Conservation (phyloP, 1,140 invertebrate species). For the Euwallacea similis region DNA sequence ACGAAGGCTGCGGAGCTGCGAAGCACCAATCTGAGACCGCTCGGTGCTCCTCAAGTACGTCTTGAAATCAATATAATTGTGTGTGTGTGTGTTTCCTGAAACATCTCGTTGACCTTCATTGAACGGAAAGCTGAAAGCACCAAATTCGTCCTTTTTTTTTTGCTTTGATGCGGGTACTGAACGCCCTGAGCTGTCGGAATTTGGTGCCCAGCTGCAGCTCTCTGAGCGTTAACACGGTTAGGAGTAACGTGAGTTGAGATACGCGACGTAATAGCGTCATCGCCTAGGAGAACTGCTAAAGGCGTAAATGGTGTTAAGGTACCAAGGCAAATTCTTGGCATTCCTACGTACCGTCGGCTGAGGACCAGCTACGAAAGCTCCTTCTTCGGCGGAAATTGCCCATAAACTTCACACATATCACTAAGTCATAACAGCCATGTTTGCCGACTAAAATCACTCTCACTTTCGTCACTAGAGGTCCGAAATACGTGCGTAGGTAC, state of each 20-base stretch:
- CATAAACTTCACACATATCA: not conserved
- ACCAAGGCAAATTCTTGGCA: conserved; percentile 9
- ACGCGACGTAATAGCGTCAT: not conserved
- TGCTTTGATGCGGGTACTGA: not conserved
- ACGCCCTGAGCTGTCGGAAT: not conserved
- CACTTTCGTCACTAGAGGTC: conserved; percentile 26
- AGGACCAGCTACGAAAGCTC: not conserved
- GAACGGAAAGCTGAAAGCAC: not conserved
- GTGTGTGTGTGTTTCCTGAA: not conserved
- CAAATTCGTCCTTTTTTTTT: not conserved
- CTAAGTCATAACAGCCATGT: conserved; percentile 11
- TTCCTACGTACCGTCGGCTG: conserved; percentile 13
- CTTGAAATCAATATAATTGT: not conserved
- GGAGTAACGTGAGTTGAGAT: too few species aligned
- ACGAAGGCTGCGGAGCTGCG: not conserved
- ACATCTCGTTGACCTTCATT: not conserved
- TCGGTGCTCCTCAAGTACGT: too few species aligned
- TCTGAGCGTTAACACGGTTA: not conserved
- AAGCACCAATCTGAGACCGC: too few species aligned
- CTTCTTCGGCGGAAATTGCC: not conserved
- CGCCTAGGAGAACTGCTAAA: not conserved
- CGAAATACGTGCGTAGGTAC: conserved; percentile 23
- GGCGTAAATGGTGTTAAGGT: too few species aligned
- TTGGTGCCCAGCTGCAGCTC: not conserved
- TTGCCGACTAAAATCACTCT: conserved; percentile 31